These are phyloP conservation scores for Bagarius yarrelli DNA, from an alignment of 2,113 vertebrate species.

Conservation along the genomic window DNA sequence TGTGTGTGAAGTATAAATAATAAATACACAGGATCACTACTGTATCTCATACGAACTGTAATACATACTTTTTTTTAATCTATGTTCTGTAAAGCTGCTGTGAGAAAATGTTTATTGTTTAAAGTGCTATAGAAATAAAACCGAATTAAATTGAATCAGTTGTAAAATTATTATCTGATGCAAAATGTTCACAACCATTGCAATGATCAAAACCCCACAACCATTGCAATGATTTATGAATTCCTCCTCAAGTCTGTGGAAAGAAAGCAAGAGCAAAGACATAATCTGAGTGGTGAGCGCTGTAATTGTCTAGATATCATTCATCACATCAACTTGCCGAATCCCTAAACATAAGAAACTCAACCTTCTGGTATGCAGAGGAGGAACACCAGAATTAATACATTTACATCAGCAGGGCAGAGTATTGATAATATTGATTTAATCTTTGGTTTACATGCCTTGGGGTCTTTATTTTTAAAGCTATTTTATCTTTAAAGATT, in stretches of 20 bases:
- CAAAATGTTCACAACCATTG: too few species aligned
- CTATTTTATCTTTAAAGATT: slow-evolving; percentile 16
- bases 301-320: neutral
- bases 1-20: neutral
- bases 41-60: neutral
- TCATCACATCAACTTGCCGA: slow-evolving; percentile 26
- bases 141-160: too few species aligned
- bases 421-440: neutral
- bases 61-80: too few species aligned
- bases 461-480: neutral
- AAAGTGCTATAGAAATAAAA: too few species aligned
- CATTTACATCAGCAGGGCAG: neutral
- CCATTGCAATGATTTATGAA: slow-evolving; percentile 5
- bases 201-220: too few species aligned
- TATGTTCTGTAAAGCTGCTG: too few species aligned
- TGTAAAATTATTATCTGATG: too few species aligned
- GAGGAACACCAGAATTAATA: slow-evolving; percentile 6
- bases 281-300: neutral
- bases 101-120: too few species aligned
- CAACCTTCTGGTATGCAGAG: slow-evolving; percentile 21
- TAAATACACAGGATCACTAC: neutral
- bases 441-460: slow-evolving; percentile 4
- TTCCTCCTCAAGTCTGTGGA: neutral
- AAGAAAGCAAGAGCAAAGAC: neutral
- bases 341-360: slow-evolving; percentile 19